phyloP scores from a whole-genome alignment of 2,797 vertebrate species.

The Brachymystax lenok region DNA sequence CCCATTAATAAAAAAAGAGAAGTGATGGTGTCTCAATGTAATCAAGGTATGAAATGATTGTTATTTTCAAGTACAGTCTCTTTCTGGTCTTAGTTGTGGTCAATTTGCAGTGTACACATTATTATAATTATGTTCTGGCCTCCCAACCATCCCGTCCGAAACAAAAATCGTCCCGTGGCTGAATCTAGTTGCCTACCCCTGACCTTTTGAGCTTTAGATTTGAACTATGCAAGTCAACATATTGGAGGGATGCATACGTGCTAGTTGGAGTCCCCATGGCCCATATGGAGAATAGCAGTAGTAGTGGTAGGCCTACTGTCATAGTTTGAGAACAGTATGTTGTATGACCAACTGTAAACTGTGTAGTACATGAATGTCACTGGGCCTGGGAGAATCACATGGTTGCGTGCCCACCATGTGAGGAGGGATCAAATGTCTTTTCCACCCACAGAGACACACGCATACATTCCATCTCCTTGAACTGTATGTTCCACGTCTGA shows the following conservation, averaged over 20 bases:
- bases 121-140: too few species aligned
- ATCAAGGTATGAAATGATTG: too few species aligned
- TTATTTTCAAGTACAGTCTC: too few species aligned
- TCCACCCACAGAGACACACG: not conserved
- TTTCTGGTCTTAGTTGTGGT: too few species aligned
- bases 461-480: not conserved
- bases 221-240: not conserved
- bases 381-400: slow-evolving; percentile 50
- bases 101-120: too few species aligned
- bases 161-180: too few species aligned
- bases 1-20: too few species aligned
- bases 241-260: not conserved
- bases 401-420: slow-evolving; percentile 46
- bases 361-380: slow-evolving; percentile 30
- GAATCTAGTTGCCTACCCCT: too few species aligned
- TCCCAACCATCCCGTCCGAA: too few species aligned
- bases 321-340: not conserved
- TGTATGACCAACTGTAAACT: slow-evolving; percentile 21
- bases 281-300: not conserved
- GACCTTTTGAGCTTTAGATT: not conserved
- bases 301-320: not conserved
- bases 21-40: too few species aligned
- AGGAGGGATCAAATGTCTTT: slow-evolving; percentile 65
- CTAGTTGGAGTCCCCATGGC: too few species aligned
- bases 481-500: not conserved